Evolutionary conservation across 2,797 vertebrate species (phyloP).

Genomic region (Enteromius treurensis): DNA sequence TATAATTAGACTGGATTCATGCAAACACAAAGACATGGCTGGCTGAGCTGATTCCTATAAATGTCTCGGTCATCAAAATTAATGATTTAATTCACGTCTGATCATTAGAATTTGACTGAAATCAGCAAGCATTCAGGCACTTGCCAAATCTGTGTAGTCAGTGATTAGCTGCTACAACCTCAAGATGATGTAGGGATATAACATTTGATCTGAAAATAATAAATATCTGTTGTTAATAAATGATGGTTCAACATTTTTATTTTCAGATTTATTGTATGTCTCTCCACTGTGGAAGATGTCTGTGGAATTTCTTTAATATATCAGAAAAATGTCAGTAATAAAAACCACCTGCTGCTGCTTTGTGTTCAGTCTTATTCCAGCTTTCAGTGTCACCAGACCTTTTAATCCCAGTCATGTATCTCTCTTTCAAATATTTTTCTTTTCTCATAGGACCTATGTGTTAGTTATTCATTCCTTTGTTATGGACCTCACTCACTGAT

Average conservation of each 20-base stretch:
- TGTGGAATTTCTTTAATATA: neutral
- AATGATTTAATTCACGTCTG: neutral
- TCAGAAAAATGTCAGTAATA: neutral
- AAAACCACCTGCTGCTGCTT: neutral
- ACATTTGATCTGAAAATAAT: neutral
- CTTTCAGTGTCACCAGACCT: neutral
- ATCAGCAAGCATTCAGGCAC: neutral
- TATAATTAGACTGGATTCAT: neutral
- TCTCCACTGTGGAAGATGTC: neutral
- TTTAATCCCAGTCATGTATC: neutral
- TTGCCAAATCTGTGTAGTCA: neutral
- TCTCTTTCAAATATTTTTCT: neutral
- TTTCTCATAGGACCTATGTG: neutral
- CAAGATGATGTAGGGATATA: neutral
- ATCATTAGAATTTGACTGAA: neutral
- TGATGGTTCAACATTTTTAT: neutral
- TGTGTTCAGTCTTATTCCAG: neutral
- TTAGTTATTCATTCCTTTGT: neutral
- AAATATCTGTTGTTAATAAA: neutral
- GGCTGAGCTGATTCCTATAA: neutral
- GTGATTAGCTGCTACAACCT: neutral
- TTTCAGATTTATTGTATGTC: neutral
- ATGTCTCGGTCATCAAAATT: neutral
- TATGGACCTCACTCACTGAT: neutral
- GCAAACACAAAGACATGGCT: neutral